These are phyloP conservation scores for Vireo griseus DNA, from an alignment of 2,797 vertebrate genomes.

Conservation along the genomic window DNA sequence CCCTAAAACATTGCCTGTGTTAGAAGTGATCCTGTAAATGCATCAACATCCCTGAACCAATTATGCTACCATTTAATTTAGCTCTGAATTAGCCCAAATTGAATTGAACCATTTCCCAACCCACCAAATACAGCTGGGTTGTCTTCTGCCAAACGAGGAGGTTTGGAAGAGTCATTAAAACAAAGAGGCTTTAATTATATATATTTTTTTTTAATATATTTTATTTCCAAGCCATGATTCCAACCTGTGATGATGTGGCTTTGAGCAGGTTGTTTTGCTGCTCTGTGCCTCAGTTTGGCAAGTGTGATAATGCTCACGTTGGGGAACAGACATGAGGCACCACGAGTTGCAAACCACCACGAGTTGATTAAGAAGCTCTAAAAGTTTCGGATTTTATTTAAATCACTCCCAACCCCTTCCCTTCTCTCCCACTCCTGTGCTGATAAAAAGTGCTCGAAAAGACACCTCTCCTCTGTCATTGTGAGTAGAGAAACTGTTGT, in stretches of 20 bases:
- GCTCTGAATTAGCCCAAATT: neutral
- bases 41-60: neutral
- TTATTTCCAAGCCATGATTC: neutral
- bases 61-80: slow-evolving; percentile 26
- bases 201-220: neutral
- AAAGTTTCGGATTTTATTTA: neutral
- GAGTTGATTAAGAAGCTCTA: neutral
- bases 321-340: neutral
- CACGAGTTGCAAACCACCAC: neutral
- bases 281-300: neutral
- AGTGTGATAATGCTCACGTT: neutral
- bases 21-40: neutral
- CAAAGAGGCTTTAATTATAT: neutral
- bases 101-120: neutral
- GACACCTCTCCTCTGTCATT: neutral
- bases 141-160: neutral
- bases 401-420: neutral
- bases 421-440: neutral
- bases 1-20: neutral
- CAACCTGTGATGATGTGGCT: neutral
- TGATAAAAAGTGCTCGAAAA: neutral
- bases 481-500: neutral
- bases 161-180: neutral
- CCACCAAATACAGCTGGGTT: neutral
- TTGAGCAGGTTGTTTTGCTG: neutral